Percentiles rank a stretch among this genome's conserved stretches.
phyloP scores from a whole-genome alignment of 1,140 invertebrate genomes.

The Diachasma alloeum region DNA sequence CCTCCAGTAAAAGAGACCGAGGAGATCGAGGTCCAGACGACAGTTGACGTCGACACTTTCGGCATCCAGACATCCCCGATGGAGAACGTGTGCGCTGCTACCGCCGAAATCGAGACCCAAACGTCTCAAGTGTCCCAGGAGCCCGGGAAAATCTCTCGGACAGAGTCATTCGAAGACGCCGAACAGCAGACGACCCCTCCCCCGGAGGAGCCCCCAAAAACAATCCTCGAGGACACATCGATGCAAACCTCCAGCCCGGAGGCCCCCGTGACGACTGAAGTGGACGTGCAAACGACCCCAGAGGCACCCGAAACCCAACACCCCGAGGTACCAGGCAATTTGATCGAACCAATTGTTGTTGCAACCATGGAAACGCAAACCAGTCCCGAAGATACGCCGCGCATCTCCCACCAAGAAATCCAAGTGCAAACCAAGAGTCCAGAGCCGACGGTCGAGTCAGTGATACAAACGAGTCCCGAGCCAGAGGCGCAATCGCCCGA shows the following conservation, averaged over 20 bases:
- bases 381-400: conserved; percentile 39
- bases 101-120: conserved; percentile 50
- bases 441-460: conserved; percentile 40
- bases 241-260: conserved; percentile 31
- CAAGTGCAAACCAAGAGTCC: conserved; percentile 47
- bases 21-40: conserved; percentile 49
- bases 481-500: conserved; percentile 18
- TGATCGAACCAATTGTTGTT: conserved; percentile 20
- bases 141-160: background rate
- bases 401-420: conserved; percentile 34
- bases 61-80: conserved; percentile 47
- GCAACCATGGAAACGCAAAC: conserved; percentile 45
- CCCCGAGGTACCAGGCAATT: conserved; percentile 36
- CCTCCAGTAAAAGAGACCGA: conserved; percentile 46
- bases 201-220: background rate
- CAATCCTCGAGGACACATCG: conserved; percentile 33
- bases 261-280: conserved; percentile 12
- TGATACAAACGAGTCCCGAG: conserved; percentile 51
- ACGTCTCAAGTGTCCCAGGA: conserved; percentile 24
- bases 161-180: conserved; percentile 31
- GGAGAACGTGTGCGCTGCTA: conserved; percentile 29
- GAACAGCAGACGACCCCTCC: conserved; percentile 45
- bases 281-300: conserved; percentile 29
- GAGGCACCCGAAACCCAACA: conserved; percentile 18
- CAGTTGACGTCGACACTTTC: conserved; percentile 32